phyloP scores from a whole-genome alignment of 2,113 vertebrate species.

The Protobothrops mucrosquamatus region DNA sequence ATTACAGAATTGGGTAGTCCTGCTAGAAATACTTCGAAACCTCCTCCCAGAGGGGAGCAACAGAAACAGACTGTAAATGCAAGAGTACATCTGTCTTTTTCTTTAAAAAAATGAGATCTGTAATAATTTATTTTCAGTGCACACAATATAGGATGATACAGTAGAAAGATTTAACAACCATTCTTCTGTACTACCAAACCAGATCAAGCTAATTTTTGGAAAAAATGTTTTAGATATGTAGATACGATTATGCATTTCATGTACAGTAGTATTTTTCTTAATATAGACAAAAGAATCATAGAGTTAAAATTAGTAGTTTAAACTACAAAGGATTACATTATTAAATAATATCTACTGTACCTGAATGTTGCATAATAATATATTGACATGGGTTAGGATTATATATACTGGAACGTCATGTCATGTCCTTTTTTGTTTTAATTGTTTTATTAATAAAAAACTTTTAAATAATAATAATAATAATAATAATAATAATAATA shows the following conservation, averaged over 20 bases:
- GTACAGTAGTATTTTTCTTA: not conserved
- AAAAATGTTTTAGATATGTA: not conserved
- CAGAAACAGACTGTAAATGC: not conserved
- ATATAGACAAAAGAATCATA: not conserved
- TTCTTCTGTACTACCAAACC: not conserved
- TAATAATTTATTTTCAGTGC: not conserved
- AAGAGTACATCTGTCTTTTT: not conserved
- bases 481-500: too few species aligned
- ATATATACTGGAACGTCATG: too few species aligned
- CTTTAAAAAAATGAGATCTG: not conserved
- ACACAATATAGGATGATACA: not conserved
- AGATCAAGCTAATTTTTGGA: not conserved
- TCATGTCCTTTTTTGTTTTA: too few species aligned
- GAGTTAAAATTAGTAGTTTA: not conserved
- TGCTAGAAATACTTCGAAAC: too few species aligned
- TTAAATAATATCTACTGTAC: not conserved
- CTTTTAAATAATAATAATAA: too few species aligned
- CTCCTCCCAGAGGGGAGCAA: too few species aligned
- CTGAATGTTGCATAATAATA: not conserved
- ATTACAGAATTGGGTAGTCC: too few species aligned
- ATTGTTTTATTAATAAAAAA: too few species aligned
- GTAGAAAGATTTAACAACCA: not conserved
- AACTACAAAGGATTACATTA: not conserved
- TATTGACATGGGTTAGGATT: not conserved
- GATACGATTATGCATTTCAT: not conserved